phyloP scores from a whole-genome alignment of 2,888 invertebrate species.

The Philhelius pedissequus region DNA sequence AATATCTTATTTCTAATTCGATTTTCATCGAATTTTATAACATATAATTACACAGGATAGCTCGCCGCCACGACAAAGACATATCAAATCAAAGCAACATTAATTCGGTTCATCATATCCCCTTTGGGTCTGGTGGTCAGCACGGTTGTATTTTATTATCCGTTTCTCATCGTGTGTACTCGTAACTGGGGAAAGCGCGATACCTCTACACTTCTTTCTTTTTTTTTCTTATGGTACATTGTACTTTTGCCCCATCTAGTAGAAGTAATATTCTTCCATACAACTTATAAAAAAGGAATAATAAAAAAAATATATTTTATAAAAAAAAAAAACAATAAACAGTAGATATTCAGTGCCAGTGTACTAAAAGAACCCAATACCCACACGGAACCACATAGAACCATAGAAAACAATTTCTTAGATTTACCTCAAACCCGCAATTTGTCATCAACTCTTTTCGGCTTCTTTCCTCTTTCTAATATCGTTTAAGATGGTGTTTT shows the following conservation, averaged over 20 bases:
- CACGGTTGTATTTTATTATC: neutral
- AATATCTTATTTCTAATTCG: neutral
- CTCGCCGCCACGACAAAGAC: neutral
- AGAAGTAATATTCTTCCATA: neutral
- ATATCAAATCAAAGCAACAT: slow-evolving; percentile 6
- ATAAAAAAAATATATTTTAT: neutral
- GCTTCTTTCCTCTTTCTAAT: slow-evolving; percentile 37
- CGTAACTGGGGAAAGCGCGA: slow-evolving; percentile 32
- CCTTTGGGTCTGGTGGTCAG: neutral
- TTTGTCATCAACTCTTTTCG: slow-evolving; percentile 51
- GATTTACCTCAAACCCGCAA: slow-evolving; percentile 45
- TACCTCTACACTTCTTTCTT: slow-evolving; percentile 1
- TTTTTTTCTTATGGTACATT: slow-evolving; percentile 13
- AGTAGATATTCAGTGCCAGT: neutral
- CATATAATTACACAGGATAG: neutral
- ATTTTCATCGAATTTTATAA: neutral
- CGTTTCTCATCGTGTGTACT: neutral
- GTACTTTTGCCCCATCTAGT: neutral
- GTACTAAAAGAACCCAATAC: neutral
- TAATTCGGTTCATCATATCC: slow-evolving; percentile 18
- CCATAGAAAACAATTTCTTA: slow-evolving; percentile 27
- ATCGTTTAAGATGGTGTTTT: slow-evolving; percentile 38
- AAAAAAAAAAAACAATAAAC: slow-evolving; percentile 44
- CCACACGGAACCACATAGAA: slow-evolving; percentile 20
- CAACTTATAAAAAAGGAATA: neutral